Percentiles rank a stretch among this genome's conserved stretches.
Conservation (phyloP, 2,113 vertebrate species). For the Carassius gibelio region DNA sequence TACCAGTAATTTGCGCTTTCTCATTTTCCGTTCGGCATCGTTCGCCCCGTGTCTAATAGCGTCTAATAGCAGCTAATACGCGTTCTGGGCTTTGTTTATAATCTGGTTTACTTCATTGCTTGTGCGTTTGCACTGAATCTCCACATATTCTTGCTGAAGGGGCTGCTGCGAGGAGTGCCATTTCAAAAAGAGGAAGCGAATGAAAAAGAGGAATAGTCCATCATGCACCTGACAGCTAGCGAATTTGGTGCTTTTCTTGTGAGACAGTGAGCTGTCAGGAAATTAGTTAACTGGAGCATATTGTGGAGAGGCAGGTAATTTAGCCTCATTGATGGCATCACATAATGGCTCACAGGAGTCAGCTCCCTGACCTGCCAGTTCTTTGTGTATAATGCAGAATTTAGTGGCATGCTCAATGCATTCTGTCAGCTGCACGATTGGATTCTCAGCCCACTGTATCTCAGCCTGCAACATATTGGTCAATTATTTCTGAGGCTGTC, state of each 20-base stretch:
- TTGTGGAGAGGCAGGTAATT: constrained; percentile 77
- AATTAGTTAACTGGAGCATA: constrained; percentile 80
- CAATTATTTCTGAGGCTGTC: constrained; percentile 85
- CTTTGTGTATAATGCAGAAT: constrained; percentile 80
- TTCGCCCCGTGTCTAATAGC: constrained; percentile 20
- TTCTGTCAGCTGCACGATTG: constrained; percentile 81
- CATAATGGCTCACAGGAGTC: constrained; percentile 75
- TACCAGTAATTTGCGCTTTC: constrained; percentile 31
- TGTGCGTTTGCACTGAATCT: constrained; percentile 26
- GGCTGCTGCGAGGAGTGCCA: constrained; percentile 46
- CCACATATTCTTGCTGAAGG: constrained; percentile 44
- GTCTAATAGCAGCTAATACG: constrained; percentile 35
- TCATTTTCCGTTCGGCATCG: constrained; percentile 31
- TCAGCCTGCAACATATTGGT: constrained; percentile 80
- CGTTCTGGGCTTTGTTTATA: constrained; percentile 23
- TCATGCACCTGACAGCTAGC: constrained; percentile 72
- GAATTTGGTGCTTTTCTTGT: constrained; percentile 68
- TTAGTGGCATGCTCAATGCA: constrained; percentile 80
- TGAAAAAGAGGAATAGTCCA: constrained; percentile 61
- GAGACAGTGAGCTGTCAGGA: constrained; percentile 69
- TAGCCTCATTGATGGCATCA: constrained; percentile 75
- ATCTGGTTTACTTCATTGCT: constrained; percentile 42
- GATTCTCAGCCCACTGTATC: constrained; percentile 80
- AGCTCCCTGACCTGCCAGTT: constrained; percentile 79
- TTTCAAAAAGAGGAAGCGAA: constrained; percentile 48